phyloP scores from a whole-genome alignment of 2,888 invertebrate species.

The Merodon equestris region DNA sequence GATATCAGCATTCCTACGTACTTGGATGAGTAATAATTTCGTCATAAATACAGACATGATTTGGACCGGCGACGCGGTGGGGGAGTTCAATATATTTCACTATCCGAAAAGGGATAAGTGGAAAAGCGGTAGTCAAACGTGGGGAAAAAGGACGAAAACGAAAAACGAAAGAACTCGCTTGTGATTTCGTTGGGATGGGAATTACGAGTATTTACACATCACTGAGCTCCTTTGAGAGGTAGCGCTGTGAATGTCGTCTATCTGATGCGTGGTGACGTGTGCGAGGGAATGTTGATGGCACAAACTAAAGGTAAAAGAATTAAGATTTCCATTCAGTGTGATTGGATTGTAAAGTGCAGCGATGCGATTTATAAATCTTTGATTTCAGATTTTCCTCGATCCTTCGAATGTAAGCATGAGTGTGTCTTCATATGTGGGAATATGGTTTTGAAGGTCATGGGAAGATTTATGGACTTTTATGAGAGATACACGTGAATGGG shows the following conservation, averaged over 20 bases:
- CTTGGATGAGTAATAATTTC: slow-evolving; percentile 62
- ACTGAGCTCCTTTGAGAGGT: slow-evolving; percentile 42
- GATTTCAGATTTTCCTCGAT: slow-evolving; percentile 33
- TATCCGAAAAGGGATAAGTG: slow-evolving; percentile 47
- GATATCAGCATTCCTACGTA: slow-evolving; percentile 40
- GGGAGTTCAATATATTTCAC: slow-evolving; percentile 58
- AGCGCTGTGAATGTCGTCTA: slow-evolving; percentile 1
- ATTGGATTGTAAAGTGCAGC: slow-evolving; percentile 53
- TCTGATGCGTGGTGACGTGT: background rate
- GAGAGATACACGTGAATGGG: no score
- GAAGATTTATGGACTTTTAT: slow-evolving; percentile 12
- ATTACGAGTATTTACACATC: slow-evolving; percentile 66
- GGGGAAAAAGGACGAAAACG: no score
- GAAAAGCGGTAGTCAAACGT: slow-evolving; percentile 13
- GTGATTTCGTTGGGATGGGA: slow-evolving; percentile 43
- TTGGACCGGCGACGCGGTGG: slow-evolving; percentile 14
- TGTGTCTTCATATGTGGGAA: background rate
- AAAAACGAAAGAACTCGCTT: slow-evolving; percentile 37
- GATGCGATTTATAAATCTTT: slow-evolving; percentile 62
- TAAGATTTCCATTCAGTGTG: slow-evolving; percentile 25
- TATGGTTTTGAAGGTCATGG: slow-evolving; percentile 30
- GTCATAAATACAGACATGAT: slow-evolving; percentile 60
- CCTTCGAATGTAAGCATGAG: background rate
- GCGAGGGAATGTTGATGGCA: background rate
- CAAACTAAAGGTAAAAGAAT: slow-evolving; percentile 21